A percentile compares a stretch with the other conserved stretches of the same genome.
phyloP scores from a whole-genome alignment of 2,797 vertebrate species.

The Muscicapa comitata region DNA sequence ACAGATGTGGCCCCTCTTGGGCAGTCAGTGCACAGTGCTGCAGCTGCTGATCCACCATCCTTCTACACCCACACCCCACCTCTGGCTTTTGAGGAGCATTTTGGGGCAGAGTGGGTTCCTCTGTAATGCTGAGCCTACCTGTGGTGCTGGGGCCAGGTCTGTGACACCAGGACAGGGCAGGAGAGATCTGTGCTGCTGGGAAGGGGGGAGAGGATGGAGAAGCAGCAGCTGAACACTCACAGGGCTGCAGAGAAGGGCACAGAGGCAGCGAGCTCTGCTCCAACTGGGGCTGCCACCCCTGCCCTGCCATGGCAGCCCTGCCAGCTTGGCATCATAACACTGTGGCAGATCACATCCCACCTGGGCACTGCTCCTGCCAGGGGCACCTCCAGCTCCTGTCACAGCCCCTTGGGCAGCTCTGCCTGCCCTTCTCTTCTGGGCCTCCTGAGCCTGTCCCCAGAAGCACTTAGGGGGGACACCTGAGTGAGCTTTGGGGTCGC shows the following conservation, averaged over 20 bases:
- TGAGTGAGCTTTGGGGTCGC: neutral
- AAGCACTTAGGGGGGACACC: neutral
- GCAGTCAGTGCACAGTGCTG: accelerated
- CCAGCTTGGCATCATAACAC: neutral
- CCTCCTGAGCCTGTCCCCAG: neutral
- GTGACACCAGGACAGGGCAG: neutral
- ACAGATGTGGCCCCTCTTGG: accelerated
- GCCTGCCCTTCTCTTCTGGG: neutral
- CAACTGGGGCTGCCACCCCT: neutral
- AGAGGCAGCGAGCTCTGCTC: neutral
- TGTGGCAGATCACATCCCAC: accelerated
- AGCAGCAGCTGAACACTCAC: neutral
- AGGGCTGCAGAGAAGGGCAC: neutral
- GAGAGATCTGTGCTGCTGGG: neutral
- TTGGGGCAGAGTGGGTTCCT: neutral
- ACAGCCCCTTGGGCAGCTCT: neutral
- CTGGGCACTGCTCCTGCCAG: neutral
- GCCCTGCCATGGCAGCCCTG: neutral
- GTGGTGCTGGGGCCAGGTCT: neutral
- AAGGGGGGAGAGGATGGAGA: neutral
- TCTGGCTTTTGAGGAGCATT: neutral
- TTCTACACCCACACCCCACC: neutral
- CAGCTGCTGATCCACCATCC: neutral
- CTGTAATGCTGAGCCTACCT: neutral
- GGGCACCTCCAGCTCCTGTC: neutral